These are phyloP conservation scores for Agonopterix arenella DNA, from an alignment of 2,888 invertebrate genomes.

Conservation along the genomic window DNA sequence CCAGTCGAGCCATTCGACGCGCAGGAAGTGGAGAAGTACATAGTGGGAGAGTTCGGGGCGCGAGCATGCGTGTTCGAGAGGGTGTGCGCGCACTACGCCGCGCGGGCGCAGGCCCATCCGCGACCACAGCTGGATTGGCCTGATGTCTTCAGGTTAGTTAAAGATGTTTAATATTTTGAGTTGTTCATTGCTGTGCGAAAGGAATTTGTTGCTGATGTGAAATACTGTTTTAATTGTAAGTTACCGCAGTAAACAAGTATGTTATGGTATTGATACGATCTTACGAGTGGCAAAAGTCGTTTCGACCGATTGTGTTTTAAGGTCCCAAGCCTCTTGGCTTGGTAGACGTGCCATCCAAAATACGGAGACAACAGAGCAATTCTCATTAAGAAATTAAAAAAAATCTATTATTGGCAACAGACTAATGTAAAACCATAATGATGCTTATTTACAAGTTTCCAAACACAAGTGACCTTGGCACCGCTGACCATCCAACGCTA, in stretches of 20 bases:
- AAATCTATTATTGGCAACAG: too few relatives aligned
- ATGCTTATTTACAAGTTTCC: neutral
- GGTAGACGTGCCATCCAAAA: too few relatives aligned
- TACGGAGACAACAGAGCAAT: too few relatives aligned
- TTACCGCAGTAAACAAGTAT: neutral
- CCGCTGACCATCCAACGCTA: conserved; percentile 24
- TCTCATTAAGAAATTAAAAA: too few relatives aligned
- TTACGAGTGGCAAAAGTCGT: neutral
- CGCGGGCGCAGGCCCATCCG: conserved; percentile 65
- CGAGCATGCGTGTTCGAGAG: conserved; percentile 88
- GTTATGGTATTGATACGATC: neutral
- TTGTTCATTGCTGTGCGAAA: too few relatives aligned
- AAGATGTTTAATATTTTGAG: neutral
- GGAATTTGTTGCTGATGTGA: too few relatives aligned
- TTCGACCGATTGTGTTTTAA: too few relatives aligned
- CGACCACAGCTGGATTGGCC: conserved; percentile 81
- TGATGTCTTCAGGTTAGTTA: conserved; percentile 84
- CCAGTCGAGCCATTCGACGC: conserved; percentile 72
- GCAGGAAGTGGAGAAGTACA: conserved; percentile 86
- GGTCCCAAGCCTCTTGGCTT: too few relatives aligned
- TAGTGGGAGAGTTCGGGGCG: conserved; percentile 85
- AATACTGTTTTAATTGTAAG: neutral
- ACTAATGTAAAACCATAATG: too few relatives aligned
- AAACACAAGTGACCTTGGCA: conserved; percentile 43
- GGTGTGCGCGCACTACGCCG: conserved; percentile 84